Percentiles rank a stretch among this genome's conserved stretches.
phyloP scores from a whole-genome alignment of 2,113 vertebrate species.

The Falcunculus frontatus region DNA sequence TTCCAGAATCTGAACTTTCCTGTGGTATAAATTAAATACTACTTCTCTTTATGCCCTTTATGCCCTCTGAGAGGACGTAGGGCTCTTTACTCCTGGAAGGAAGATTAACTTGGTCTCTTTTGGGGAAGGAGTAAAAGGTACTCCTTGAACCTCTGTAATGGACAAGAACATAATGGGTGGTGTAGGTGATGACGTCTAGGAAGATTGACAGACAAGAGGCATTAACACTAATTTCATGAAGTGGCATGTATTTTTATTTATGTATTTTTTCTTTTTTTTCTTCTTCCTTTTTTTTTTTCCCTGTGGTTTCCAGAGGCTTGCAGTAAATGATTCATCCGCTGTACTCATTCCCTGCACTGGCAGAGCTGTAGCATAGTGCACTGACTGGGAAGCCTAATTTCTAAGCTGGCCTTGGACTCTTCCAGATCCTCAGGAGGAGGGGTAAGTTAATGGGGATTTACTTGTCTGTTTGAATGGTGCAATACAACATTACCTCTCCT shows the following conservation, averaged over 20 bases:
- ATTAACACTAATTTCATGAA: not conserved
- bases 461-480: conserved; percentile 1
- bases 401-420: conserved; percentile 50
- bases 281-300: rapidly evolving
- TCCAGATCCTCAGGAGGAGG: conserved; percentile 51
- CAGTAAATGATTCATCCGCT: conserved; percentile 33
- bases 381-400: conserved; percentile 44
- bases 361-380: conserved; percentile 54
- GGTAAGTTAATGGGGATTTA: conserved; percentile 40
- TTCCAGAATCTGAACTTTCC: not conserved
- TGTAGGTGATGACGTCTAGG: not conserved
- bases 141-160: not conserved
- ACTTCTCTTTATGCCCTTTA: not conserved
- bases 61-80: not conserved
- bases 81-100: not conserved
- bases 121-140: not conserved
- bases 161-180: not conserved
- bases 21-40: not conserved
- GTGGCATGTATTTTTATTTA: conserved; percentile 28
- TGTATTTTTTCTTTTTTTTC: not conserved
- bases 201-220: not conserved
- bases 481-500: not conserved
- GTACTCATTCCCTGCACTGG: conserved; percentile 34
- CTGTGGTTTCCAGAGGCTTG: conserved; percentile 51
- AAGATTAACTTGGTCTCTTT: not conserved